Base-by-base conservation (phyloP, 2,888 invertebrate genomes). In the Stenotaenia linearis region DNA sequence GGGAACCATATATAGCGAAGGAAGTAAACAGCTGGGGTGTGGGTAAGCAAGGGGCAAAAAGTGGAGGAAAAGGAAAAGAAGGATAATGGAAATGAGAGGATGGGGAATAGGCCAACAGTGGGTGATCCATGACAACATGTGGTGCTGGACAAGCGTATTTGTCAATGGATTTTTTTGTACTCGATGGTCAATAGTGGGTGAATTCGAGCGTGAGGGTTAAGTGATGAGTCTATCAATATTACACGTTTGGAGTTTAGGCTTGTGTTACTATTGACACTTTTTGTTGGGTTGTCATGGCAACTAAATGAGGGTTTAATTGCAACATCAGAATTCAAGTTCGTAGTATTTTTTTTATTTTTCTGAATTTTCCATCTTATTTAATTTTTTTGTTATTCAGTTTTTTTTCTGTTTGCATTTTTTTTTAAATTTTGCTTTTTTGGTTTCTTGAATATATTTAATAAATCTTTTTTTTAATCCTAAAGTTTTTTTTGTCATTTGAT, bases 51-150 rank as follows among this genome's bases (percentile, higher is more conserved):
- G 69, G 69, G 69, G 15, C 12, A 50, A 50, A 50, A 50, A 18
- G 1, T 50, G 18, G 0, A 50, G 6, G 21, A 18, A 5, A 50
- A n/a, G n/a, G n/a, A 50, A 40, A 50, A 4, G 25, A 69, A 69
- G 28, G 69, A 69, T 69, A 69, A 69, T 69, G 69, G 69, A 69
- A 69, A 69, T 69, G 45, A 18, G 45, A 45, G n/a, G 12, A 45
- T 4, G 18, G 45, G 45, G 45, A 45, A 45, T 45, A 28, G 69
- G 25, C 69, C 69, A 69, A 28, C 69, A 69, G 69, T 69, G 69
- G 25, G 69, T 69, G 69, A 69, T 69, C 69, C 69, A 69, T 69
- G 69, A 69, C 69, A 69, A 69, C 69, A 69, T 69, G 69, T 69
- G 69, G 69, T 28, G 69, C 69, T n/a, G 69, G 69, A 25, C 28